phyloP scores from a whole-genome alignment of 2,113 vertebrate species.

The Zingel zingel region DNA sequence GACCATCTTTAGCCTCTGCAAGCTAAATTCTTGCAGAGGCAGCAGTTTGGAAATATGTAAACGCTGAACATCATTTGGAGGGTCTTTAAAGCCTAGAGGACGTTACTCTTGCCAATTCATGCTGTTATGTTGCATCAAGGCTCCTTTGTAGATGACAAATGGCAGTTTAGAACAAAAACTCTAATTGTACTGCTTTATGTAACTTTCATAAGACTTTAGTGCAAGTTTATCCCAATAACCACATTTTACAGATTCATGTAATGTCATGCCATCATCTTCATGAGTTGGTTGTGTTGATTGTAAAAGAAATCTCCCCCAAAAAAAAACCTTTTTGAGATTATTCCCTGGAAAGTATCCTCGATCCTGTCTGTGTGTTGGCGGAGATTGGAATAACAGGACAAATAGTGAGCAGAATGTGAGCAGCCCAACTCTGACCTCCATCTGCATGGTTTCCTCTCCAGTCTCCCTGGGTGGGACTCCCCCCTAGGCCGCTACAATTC shows the following conservation, averaged over 20 bases:
- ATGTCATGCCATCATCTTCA: conserved; percentile 25
- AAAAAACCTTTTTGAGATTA: conserved; percentile 6
- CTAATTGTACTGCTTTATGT: conserved; percentile 49
- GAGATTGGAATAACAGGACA: conserved; percentile 66
- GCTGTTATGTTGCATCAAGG: conserved; percentile 41
- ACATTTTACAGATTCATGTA: conserved; percentile 14
- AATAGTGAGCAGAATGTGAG: conserved; percentile 67
- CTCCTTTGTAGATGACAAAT: conserved; percentile 38
- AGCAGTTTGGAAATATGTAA: conserved; percentile 45
- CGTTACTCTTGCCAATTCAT: conserved; percentile 15
- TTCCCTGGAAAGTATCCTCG: conserved; percentile 36
- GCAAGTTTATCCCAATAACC: neutral
- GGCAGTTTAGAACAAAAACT: conserved; percentile 1
- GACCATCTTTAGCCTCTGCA: conserved; percentile 35
- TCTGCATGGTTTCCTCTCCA: conserved; percentile 75
- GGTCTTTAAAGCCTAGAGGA: conserved; percentile 43
- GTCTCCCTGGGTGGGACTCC: conserved; percentile 79
- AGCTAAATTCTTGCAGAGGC: conserved; percentile 36
- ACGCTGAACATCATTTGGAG: conserved; percentile 36
- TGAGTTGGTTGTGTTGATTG: neutral
- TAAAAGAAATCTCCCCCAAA: neutral
- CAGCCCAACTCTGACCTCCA: conserved; percentile 69
- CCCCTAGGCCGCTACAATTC: conserved; percentile 46
- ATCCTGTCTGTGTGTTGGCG: conserved; percentile 49
- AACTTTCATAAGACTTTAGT: neutral